A percentile compares a stretch with the other conserved stretches of the same genome.
Evolutionary conservation across 2,113 vertebrate species (phyloP).

Genomic region (Ellobius talpinus): DNA sequence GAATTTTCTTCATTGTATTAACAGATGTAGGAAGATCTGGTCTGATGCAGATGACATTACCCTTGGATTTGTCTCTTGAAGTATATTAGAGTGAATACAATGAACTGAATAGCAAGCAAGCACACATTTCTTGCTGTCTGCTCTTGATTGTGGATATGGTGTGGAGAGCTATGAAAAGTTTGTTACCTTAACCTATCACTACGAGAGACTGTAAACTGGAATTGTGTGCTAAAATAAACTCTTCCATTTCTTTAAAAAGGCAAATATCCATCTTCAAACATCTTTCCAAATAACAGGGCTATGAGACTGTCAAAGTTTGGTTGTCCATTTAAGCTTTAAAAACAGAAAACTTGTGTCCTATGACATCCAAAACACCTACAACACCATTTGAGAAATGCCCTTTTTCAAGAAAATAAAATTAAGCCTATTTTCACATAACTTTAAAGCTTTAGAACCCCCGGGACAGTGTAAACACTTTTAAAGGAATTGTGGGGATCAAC

Average conservation of each 20-base stretch:
- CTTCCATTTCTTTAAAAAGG: background rate
- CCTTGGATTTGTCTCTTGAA: background rate
- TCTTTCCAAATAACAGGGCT: background rate
- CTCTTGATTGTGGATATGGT: background rate
- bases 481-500: background rate
- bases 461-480: background rate
- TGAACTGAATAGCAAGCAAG: background rate
- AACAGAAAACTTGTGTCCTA: background rate
- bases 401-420: background rate
- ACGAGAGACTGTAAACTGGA: background rate
- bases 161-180: accelerated
- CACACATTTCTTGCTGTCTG: background rate
- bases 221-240: too few relatives aligned
- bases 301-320: background rate
- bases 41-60: too few relatives aligned
- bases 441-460: background rate
- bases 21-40: background rate
- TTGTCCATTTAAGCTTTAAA: background rate
- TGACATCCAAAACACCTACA: background rate
- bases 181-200: background rate
- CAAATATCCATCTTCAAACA: background rate
- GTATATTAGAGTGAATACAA: background rate
- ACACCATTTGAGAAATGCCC: background rate
- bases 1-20: background rate
- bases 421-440: background rate